Base-by-base conservation (phyloP, 2,113 vertebrate genomes). In the Zosterops hypoxanthus region DNA sequence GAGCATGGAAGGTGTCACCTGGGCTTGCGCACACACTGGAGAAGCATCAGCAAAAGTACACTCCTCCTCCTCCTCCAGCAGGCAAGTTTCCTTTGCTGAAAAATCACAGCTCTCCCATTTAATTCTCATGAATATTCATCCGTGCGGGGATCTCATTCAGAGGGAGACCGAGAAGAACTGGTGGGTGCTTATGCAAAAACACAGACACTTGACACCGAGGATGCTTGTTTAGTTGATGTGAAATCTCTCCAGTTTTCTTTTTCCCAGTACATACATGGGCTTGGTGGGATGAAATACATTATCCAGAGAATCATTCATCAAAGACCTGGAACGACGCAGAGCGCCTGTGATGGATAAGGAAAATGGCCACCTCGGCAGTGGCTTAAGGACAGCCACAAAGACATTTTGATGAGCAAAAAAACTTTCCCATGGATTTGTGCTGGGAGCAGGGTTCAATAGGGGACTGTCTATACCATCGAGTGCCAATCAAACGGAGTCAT, bases 41-140 rank as follows among this genome's bases (percentile, higher is more conserved):
- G 81, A 55, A 29, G 25, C 55, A 49, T 56, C 55, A 24, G 69
- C 52, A 34, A 39, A 89, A 75, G 71, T 17, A 31, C 82, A 21
- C 69, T 55, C 72, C 83, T 89, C 77, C 83, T 89, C 77, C 77
- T 88, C 81, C 72, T 88, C 81, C 87, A 36, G n/a, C 52, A 75
- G 92, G 78, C 66, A 92, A 93, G 70, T 89, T 90, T 71, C 86
- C 73, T 50, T 21, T 56, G 73, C 92, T 80, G 78, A 82, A 81
- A 81, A 79, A 84, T 63, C 87, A 56, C 78, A 91, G 94, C 86
- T 91, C 87, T 82, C 77, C 81, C 42, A 15, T 57, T 91, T 82
- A 70, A 49, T 77, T 50, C 86, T 70, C 52, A 87, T 89, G 91
- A 95, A 95, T 95, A 95, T 94, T 95, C 89, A 95, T 92, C 65